phyloP scores from a whole-genome alignment of 2,113 vertebrate genomes.

The Solea senegalensis region DNA sequence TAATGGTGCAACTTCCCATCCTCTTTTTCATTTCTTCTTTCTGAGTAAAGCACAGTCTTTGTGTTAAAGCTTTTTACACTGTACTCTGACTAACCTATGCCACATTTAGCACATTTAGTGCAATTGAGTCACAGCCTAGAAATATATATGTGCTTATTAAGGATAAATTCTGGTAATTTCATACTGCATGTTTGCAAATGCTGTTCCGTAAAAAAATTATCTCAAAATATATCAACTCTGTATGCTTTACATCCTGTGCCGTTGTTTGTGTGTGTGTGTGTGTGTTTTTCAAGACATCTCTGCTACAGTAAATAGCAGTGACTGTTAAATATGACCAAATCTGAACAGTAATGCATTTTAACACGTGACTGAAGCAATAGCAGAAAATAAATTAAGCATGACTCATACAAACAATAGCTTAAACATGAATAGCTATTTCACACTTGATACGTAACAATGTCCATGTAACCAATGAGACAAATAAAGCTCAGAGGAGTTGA shows the following conservation, averaged over 20 bases:
- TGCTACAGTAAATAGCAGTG: conserved; percentile 4
- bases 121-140: conserved; percentile 14
- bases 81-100: neutral
- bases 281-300: conserved; percentile 15
- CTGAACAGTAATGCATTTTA: neutral
- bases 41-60: conserved; percentile 11
- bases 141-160: conserved; percentile 31
- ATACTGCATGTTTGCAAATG: neutral
- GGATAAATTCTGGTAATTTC: conserved; percentile 14
- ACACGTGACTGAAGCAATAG: neutral
- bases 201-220: too few species aligned
- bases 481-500: neutral
- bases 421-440: neutral
- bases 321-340: conserved; percentile 3
- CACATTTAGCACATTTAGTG: neutral
- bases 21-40: conserved; percentile 65
- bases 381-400: neutral
- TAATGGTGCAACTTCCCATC: conserved; percentile 50
- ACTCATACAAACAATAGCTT: neutral
- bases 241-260: too few species aligned
- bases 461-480: neutral
- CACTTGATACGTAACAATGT: neutral
- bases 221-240: too few species aligned
- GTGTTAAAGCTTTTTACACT: conserved; percentile 17
- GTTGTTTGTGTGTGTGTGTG: neutral